These are phyloP conservation scores for Centruroides sculpturatus DNA, from an alignment of 1,140 invertebrate species.

Conservation along the genomic window DNA sequence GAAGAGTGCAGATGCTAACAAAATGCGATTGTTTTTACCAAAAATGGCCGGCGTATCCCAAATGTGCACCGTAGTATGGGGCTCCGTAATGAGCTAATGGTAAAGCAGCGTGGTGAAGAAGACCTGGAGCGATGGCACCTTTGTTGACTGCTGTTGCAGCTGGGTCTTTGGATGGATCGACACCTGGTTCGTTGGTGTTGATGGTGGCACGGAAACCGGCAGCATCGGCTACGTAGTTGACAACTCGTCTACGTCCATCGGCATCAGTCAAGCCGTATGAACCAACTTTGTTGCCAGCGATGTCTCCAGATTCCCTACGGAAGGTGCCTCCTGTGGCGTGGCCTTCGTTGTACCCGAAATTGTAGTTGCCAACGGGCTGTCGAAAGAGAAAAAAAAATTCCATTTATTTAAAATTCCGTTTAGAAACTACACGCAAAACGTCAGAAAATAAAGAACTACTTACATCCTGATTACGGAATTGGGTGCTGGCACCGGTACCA, in stretches of 20 bases:
- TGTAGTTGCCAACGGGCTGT: conserved; percentile 6
- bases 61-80: no score
- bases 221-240: conserved; percentile 25
- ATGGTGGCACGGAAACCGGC: conserved; percentile 21
- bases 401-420: background rate
- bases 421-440: background rate
- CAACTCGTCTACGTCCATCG: conserved; percentile 19
- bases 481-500: conserved; percentile 9
- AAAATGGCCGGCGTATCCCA: no score
- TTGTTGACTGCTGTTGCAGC: conserved; percentile 20
- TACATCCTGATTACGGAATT: conserved; percentile 15
- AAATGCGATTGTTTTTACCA: no score
- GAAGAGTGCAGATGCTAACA: no score
- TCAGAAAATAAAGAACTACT: background rate
- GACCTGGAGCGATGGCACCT: conserved; percentile 7
- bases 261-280: conserved; percentile 19
- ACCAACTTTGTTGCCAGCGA: conserved; percentile 15
- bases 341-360: conserved; percentile 22
- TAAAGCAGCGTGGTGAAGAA: background rate
- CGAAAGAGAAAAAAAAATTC: background rate
- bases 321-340: conserved; percentile 20
- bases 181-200: conserved; percentile 17
- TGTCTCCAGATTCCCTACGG: conserved; percentile 18
- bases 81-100: no score
- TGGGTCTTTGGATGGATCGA: conserved; percentile 17